Conservation (phyloP, 2,888 invertebrate genomes). For the Tubiluchus corallicola region DNA sequence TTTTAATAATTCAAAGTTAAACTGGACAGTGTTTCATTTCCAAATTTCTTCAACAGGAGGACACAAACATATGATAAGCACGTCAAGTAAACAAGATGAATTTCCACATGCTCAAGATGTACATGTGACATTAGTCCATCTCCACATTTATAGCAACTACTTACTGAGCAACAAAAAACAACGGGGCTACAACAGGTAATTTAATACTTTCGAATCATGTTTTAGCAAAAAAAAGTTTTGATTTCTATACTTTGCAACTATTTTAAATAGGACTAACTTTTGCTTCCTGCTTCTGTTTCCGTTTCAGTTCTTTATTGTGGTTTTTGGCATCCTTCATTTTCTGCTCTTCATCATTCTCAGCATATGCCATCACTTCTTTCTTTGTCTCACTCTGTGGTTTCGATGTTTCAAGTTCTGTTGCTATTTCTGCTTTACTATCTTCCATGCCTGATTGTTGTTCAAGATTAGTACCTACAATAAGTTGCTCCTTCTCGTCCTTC, state of each 20-base stretch:
- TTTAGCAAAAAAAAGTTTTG: neutral
- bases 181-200: too few relatives aligned
- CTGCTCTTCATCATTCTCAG: neutral
- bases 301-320: neutral
- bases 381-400: neutral
- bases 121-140: too few relatives aligned
- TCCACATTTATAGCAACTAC: too few relatives aligned
- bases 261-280: neutral
- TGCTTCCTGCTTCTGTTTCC: neutral
- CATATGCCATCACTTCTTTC: neutral
- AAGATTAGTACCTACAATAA: too few relatives aligned
- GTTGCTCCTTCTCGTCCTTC: too few relatives aligned
- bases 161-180: neutral
- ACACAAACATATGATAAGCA: too few relatives aligned
- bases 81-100: too few relatives aligned
- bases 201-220: too few relatives aligned
- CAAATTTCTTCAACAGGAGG: too few relatives aligned
- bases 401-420: neutral
- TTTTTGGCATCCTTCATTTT: neutral
- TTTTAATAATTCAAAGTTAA: too few relatives aligned
- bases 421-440: neutral
- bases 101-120: too few relatives aligned
- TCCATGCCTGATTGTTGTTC: neutral
- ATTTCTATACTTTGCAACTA: neutral
- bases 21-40: too few relatives aligned